phyloP scores from a whole-genome alignment of 2,888 invertebrate species.

The Norana najaformis region DNA sequence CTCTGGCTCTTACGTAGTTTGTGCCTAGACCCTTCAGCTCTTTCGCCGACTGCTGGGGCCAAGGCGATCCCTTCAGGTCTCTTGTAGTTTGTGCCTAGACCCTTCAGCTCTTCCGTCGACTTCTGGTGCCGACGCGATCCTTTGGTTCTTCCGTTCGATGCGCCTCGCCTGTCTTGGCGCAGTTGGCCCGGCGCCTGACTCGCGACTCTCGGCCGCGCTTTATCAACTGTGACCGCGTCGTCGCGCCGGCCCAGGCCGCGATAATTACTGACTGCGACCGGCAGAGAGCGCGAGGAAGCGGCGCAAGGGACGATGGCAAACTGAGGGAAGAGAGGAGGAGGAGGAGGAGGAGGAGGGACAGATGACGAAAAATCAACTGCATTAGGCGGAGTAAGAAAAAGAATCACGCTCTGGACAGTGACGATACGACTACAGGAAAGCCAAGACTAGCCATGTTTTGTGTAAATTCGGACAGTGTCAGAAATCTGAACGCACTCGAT shows the following conservation, averaged over 20 bases:
- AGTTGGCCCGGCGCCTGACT: not conserved
- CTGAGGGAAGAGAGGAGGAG: not conserved
- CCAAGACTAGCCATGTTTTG: not conserved
- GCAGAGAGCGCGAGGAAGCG: not conserved
- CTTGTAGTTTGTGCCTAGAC: not conserved
- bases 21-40: not conserved
- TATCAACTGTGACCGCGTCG: slow-evolving; percentile 14
- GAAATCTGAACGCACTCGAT: not conserved
- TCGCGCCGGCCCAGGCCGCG: not conserved
- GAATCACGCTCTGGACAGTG: not conserved
- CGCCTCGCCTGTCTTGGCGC: not conserved
- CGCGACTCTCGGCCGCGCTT: slow-evolving; percentile 19
- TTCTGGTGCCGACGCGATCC: not conserved
- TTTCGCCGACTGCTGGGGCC: not conserved
- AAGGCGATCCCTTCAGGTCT: not conserved
- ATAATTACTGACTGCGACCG: slow-evolving; percentile 17
- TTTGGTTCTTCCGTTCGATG: not conserved
- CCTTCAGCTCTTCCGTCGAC: not conserved
- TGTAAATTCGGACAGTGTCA: not conserved
- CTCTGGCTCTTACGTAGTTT: not conserved
- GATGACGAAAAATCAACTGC: not conserved
- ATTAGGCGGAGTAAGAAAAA: not conserved
- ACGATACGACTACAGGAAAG: not conserved
- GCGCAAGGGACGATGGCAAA: not conserved
- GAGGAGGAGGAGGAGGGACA: not conserved